phyloP scores from a whole-genome alignment of 1,140 invertebrate species.

The Anoplolepis gracilipes region DNA sequence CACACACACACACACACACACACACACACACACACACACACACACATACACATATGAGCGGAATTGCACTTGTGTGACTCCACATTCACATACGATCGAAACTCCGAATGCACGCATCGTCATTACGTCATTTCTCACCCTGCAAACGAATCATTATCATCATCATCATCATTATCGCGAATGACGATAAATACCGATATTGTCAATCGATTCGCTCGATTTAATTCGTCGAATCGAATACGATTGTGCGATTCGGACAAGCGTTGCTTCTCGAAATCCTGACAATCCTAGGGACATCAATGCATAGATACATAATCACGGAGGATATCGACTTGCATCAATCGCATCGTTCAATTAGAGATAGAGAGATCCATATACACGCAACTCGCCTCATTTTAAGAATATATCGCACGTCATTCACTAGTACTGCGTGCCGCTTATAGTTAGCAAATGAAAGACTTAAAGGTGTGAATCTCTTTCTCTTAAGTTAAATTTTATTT shows the following conservation, averaged over 20 bases:
- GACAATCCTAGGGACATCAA: conserved; percentile 54
- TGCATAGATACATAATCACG: conserved; percentile 37
- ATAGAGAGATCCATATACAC: conserved; percentile 26
- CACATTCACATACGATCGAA: conserved; percentile 41
- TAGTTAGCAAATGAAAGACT: conserved; percentile 31
- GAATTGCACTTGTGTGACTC: conserved; percentile 46
- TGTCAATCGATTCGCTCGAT: conserved; percentile 7
- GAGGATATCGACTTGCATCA: conserved; percentile 48
- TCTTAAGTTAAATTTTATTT: conserved; percentile 20
- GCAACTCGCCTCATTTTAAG: conserved; percentile 18
- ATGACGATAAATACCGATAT: not conserved
- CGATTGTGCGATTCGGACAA: conserved; percentile 29
- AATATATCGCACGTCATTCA: conserved; percentile 34
- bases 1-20: not conserved
- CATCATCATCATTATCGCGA: not conserved
- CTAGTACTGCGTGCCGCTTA: conserved; percentile 28
- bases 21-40: not conserved
- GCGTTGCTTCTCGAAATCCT: conserved; percentile 44
- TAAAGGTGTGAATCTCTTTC: conserved; percentile 18
- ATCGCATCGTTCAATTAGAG: conserved; percentile 40
- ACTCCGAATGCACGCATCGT: conserved; percentile 30
- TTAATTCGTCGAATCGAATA: not conserved
- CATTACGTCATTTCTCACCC: conserved; percentile 24
- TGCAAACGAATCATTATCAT: conserved; percentile 11
- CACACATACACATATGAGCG: not conserved